Evolutionary conservation across 2,888 invertebrate genomes (phyloP), one percentile per base, ranked within the genome.

Genomic region (Tineola bisselliella): DNA sequence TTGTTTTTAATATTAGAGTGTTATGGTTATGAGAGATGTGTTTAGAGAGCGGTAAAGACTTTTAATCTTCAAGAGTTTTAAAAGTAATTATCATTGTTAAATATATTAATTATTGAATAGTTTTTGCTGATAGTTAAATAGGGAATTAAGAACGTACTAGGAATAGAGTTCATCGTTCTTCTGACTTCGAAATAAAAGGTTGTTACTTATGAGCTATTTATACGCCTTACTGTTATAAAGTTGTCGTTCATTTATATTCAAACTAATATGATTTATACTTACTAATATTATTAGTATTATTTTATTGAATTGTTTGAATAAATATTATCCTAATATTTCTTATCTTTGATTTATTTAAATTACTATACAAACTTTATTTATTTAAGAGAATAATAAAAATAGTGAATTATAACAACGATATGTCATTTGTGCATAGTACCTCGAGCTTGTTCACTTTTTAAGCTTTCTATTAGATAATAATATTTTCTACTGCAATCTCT

Each of bases 381-480:
- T 4, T 25, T 38, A n/a, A 38, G 10, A 38, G 3, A 38, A 13
- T 15, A n/a, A n/a, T 48, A 13, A 48, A 48, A 15, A 48, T 18
- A 18, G 3, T 15, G 48, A 15, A 48, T 48, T 1, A 18, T 8
- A 12, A 38, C 38, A 38, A 38, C 38, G 38, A 38, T 63, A 62
- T 62, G 63, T 57, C 18, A 44, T 18, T 62, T 19, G 58, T 48
- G 62, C 71, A 74, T 75, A 76, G 74, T 75, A 72, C 72, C 76
- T 81, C 78, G 86, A 84, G 86, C 84, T 86, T 84, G 75, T 79
- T 76, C 79, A 75, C 74, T 73, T 82, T 11, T n/a, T 44, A 78
- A 75, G 84, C 83, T 82, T 25, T 83, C 76, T 76, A 75, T 66
- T 75, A 60, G 48, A 48, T 17, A 4, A 43, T 75, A 74, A 75